Evolutionary conservation across 2,888 invertebrate species (phyloP), one percentile per base, ranked within the genome.

Genomic region (Tortrix viridana): DNA sequence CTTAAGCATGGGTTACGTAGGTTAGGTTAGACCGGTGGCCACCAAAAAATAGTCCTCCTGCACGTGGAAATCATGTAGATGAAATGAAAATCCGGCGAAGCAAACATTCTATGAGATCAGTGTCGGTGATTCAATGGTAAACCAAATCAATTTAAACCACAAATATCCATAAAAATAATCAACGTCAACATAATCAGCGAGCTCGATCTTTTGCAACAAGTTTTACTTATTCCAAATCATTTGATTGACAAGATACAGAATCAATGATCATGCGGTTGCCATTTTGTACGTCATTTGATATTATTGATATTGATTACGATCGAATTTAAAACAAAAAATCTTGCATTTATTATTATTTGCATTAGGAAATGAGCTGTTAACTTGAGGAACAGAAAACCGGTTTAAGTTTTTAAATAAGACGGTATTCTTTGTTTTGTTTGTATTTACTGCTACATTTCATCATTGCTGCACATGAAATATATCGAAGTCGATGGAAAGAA

Each of bases 241-340:
- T 61, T 56, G 62, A 62, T 57, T 57, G 62, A 62, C 62, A 52
- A 44, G 44, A 57, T 52, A 57, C 38, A 26, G 38, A 62, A 57
- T 62, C 57, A 20, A 18, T 26, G 46, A 26, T 38, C 56, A 12
- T 22, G 18, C 56, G 49, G 38, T 46, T 20, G 37, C n/a, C 26
- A 37, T 56, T 62, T 52, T 57, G 55, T 49, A 32, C 46, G 57
- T 47, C 47, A 63, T 41, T 22, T 20, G 41, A 63, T 63, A 57
- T 12, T 32, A 32, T 20, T 57, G 56, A 37, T 62, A 50, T 49
- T 32, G 18, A n/a, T 46, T 26, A 5, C 19, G 22, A 53, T 47
- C 23, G 19, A 38, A 19, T 38, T 23, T 5, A 20, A 46, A 52
- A 50, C 4, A 56, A 60, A 53, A 22, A 50, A 46, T 20, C 18